phyloP scores from a whole-genome alignment of 2,113 vertebrate genomes.

The Natator depressus region DNA sequence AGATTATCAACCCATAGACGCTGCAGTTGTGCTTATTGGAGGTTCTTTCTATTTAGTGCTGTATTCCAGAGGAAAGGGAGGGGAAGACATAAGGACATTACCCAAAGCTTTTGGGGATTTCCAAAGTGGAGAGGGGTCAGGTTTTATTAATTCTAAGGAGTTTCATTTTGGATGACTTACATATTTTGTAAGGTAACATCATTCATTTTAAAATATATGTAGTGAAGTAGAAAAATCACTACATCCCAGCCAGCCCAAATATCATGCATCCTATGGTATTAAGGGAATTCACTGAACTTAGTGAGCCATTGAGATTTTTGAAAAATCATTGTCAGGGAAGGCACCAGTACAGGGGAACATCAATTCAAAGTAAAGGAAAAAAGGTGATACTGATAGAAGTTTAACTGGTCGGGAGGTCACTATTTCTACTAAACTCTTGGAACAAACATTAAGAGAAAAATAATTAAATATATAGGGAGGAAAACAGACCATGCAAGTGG shows the following conservation, averaged over 20 bases:
- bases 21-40: no score
- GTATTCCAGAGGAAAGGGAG: background rate
- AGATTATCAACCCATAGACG: no score
- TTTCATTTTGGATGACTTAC: no score
- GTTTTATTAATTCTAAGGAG: no score
- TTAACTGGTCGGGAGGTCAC: background rate
- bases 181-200: no score
- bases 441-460: background rate
- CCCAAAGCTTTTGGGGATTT: background rate
- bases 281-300: background rate
- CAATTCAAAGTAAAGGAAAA: background rate
- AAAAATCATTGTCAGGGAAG: background rate
- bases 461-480: background rate
- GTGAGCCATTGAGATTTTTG: background rate
- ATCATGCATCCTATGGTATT: no score
- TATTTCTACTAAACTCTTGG: background rate
- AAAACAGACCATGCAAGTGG: background rate
- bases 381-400: background rate
- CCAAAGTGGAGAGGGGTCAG: background rate
- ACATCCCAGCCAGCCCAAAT: background rate
- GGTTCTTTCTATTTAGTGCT: no score
- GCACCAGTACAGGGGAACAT: fast-evolving
- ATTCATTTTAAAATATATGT: background rate
- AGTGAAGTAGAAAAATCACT: background rate
- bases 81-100: background rate